Evolutionary conservation across 2,888 invertebrate species (phyloP).

Genomic region (Folsomia manolachei): DNA sequence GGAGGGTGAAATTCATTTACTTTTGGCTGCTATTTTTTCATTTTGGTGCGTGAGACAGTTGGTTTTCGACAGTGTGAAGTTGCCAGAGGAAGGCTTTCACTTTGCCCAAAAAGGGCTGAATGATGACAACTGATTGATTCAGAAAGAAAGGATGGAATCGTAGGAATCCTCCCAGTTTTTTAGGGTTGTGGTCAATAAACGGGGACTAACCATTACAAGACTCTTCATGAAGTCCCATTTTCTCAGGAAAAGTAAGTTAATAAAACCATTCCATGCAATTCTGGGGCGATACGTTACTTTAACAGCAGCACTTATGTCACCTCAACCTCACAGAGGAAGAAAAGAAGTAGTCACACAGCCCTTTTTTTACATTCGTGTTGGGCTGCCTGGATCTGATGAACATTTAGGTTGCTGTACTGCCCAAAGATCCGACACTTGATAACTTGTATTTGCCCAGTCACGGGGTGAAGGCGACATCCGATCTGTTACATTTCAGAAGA

Average conservation of each 20-base stretch:
- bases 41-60: no score
- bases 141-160: not conserved
- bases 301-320: not conserved
- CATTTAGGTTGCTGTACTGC: not conserved
- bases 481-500: not conserved
- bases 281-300: not conserved
- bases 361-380: no score
- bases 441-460: not conserved
- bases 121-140: constrained; percentile 15
- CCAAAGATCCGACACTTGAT: not conserved
- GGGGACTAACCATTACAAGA: no score
- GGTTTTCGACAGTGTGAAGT: no score
- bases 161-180: not conserved
- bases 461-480: not conserved
- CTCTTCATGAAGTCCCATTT: no score
- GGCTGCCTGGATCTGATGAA: not conserved
- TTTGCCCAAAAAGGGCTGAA: constrained; percentile 2
- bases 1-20: not conserved
- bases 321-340: not conserved
- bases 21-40: no score
- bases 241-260: not conserved
- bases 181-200: no score
- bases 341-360: no score
- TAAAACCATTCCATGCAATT: not conserved
- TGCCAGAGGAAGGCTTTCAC: not conserved